Conservation (phyloP, 2,888 invertebrate species). For the Calliphora vomitoria region DNA sequence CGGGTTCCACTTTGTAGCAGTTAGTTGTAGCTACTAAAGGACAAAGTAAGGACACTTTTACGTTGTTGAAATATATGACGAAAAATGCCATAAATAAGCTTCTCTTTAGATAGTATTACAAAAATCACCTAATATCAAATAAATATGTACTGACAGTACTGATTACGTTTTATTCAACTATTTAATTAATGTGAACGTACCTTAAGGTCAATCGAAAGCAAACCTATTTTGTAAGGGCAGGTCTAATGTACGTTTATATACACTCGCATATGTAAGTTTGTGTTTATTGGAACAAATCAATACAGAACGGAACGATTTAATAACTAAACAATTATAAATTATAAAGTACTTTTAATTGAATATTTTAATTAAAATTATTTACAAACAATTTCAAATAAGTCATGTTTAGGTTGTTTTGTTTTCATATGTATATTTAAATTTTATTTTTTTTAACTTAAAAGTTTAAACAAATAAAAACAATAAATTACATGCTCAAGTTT, state of each 20-base stretch:
- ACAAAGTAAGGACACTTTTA: too few relatives aligned
- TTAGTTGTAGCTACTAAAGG: too few relatives aligned
- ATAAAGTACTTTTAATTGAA: neutral
- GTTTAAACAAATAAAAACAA: neutral
- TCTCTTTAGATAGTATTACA: too few relatives aligned
- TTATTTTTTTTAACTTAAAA: neutral
- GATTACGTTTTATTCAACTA: too few relatives aligned
- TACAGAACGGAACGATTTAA: conserved; percentile 15
- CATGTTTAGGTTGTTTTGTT: neutral
- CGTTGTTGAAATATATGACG: too few relatives aligned
- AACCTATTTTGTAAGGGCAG: too few relatives aligned
- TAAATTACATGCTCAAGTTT: neutral
- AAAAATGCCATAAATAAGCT: too few relatives aligned
- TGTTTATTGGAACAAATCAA: conserved; percentile 44
- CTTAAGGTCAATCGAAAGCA: too few relatives aligned
- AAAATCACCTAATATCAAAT: too few relatives aligned
- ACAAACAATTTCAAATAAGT: conserved; percentile 4
- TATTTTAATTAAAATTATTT: conserved; percentile 32
- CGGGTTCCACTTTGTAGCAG: too few relatives aligned
- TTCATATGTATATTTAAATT: neutral
- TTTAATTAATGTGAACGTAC: too few relatives aligned
- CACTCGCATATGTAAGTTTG: neutral
- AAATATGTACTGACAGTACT: too few relatives aligned
- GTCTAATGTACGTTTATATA: neutral
- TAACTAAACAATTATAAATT: neutral